These are phyloP conservation scores for Polypterus senegalus DNA, from an alignment of 2,113 vertebrate species.

Conservation along the genomic window DNA sequence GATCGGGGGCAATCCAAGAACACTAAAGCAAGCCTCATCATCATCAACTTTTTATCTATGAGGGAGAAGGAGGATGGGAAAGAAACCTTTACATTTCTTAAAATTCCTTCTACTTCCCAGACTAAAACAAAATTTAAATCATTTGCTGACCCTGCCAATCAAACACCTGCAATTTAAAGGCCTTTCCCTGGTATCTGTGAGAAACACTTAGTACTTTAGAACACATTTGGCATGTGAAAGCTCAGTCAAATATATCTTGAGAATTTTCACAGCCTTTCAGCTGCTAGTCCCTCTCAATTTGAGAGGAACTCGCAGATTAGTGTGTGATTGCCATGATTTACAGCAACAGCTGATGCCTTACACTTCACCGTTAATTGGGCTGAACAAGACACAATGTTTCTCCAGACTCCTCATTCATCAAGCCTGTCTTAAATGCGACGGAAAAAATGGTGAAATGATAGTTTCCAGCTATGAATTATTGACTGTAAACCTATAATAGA, in stretches of 20 bases:
- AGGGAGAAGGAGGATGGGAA: too few species aligned
- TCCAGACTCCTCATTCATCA: slow-evolving; percentile 1
- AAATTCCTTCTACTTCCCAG: too few species aligned
- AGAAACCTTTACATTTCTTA: too few species aligned
- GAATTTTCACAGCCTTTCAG: slow-evolving; percentile 11
- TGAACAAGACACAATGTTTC: neutral
- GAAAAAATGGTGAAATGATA: neutral
- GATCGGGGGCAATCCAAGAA: too few species aligned
- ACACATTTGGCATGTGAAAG: slow-evolving; percentile 7
- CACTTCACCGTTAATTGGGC: slow-evolving; percentile 1
- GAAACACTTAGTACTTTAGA: too few species aligned
- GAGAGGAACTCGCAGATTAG: neutral
- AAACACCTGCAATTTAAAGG: too few species aligned
- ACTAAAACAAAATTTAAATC: too few species aligned
- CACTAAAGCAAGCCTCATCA: too few species aligned
- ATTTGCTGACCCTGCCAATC: too few species aligned
- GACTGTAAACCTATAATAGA: slow-evolving; percentile 25
- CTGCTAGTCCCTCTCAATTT: slow-evolving; percentile 1
- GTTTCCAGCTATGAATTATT: neutral
- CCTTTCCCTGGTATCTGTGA: too few species aligned
- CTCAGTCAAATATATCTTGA: slow-evolving; percentile 4
- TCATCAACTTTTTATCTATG: too few species aligned
- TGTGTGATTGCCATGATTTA: slow-evolving; percentile 9
- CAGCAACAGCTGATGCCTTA: neutral
- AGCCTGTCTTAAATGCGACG: neutral